Evolutionary conservation across 2,113 vertebrate genomes (phyloP), one percentile per base, ranked within the genome.

Genomic region (Myocastor coypus): DNA sequence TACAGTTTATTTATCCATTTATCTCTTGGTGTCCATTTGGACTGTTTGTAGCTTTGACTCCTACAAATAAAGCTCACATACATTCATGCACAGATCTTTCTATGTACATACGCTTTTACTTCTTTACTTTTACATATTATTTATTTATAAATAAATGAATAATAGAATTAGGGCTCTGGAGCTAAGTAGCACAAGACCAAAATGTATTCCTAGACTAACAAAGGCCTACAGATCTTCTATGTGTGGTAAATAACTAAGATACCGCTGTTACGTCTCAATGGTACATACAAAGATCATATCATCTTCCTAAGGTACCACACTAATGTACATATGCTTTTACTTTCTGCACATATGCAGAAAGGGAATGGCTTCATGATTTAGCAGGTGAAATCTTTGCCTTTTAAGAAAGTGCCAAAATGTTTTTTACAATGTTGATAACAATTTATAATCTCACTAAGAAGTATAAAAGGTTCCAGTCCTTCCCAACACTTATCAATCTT

Each of bases 31-130:
- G 83, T 42, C 75, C 34, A 75, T 40, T 59, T 92, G 26, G 11
- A 2, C n/a, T 89, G 34, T 87, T n/a, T 50, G 24, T 17, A 22
- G 9, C 52, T 94, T 34, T 85, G 28, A 78, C 40, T 55, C 64
- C 42, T 73, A 91, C n/a, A 89, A 94, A 93, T 88, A 94, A 90
- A 91, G 71, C 5, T 85, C 37, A 83, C 40, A 5, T 7, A 42
- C 5, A 40, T 78, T 64, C 37, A 83, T 9, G 0, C 66, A 55
- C 55, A 80, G 80, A 64, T 92, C 57, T 80, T 83, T 57, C 59
- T 68, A 77, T 61, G 2, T 37, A 77, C 22, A 91, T 13, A 37
- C 20, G 50, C 55, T 82, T 91, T 91, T 85, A 37, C 63, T 89
- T 85, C 46, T 46, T 8, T n/a, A n/a, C n/a, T n/a, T n/a, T n/a